A percentile compares a stretch with the other conserved stretches of the same genome.
phyloP scores from a whole-genome alignment of 1,140 invertebrate genomes.

The Telenomus remus region DNA sequence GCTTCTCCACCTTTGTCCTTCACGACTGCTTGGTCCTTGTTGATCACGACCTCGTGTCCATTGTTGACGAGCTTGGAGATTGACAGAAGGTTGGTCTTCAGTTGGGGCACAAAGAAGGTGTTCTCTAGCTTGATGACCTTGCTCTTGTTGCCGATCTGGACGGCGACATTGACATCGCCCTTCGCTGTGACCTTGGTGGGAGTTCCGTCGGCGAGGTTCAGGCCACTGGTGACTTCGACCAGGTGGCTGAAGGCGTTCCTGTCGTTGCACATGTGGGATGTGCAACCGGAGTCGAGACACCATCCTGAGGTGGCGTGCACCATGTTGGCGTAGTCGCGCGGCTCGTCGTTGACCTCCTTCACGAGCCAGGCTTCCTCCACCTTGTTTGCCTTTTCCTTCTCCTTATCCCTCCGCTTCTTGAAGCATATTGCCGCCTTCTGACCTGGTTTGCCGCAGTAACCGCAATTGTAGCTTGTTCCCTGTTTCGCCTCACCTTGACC shows the following conservation, averaged over 20 bases:
- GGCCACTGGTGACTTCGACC: not conserved
- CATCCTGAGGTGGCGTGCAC: conserved; percentile 9
- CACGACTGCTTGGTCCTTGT: not conserved
- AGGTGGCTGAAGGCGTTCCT: conserved; percentile 8
- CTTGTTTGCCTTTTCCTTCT: not conserved
- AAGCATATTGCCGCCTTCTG: not conserved
- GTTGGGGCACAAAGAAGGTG: not conserved
- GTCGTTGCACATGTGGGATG: conserved; percentile 36
- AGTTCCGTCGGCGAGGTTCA: not conserved
- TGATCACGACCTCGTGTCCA: not conserved
- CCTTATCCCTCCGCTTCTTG: no score
- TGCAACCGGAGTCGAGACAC: conserved; percentile 35
- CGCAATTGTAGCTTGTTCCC: not conserved
- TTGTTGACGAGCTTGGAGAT: conserved; percentile 1
- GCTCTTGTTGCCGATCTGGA: not conserved
- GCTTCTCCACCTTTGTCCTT: not conserved
- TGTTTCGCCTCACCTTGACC: no score
- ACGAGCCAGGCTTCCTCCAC: not conserved
- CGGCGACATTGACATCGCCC: conserved; percentile 30
- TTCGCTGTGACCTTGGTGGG: conserved; percentile 15
- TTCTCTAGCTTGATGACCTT: conserved; percentile 5
- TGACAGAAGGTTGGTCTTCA: conserved; percentile 3
- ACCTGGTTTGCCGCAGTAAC: not conserved
- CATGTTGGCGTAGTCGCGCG: no score
- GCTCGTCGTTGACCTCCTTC: not conserved